Percentiles rank a stretch among this genome's conserved stretches.
These are phyloP conservation scores for Nemapogon koenigi DNA, from an alignment of 2,888 invertebrate species.

Conservation along the genomic window DNA sequence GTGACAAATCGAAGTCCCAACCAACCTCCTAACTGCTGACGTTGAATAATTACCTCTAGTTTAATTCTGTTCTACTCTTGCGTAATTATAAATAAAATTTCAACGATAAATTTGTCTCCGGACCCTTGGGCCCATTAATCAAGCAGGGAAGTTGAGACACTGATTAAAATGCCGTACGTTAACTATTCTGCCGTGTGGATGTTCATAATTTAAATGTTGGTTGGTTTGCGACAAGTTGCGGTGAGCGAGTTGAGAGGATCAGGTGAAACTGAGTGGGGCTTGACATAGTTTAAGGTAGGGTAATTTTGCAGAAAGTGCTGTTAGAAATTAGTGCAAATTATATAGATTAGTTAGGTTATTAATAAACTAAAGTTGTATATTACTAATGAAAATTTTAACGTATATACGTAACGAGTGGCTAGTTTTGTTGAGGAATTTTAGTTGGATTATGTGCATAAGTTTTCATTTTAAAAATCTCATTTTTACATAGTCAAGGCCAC, in stretches of 20 bases:
- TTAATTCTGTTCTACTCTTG: constrained; percentile 45
- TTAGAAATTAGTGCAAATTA: no score
- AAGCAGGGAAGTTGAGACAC: constrained; percentile 61
- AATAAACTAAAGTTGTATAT: no score
- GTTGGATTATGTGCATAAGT: no score
- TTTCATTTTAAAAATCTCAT: no score
- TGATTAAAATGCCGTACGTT: constrained; percentile 64
- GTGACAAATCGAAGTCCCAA: constrained; percentile 61
- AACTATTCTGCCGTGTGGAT: constrained; percentile 60
- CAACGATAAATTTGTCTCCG: constrained; percentile 54
- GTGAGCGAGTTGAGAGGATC: constrained; percentile 26
- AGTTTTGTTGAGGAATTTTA: no score
- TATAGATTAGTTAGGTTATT: no score
- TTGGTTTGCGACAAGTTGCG: constrained; percentile 21
- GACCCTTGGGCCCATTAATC: constrained; percentile 51
- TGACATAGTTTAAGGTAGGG: not conserved
- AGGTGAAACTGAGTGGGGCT: constrained; percentile 29
- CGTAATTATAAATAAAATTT: constrained; percentile 66
- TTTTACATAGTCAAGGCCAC: no score
- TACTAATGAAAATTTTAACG: no score
- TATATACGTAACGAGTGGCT: no score
- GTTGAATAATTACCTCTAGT: constrained; percentile 56
- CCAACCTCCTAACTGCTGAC: constrained; percentile 32
- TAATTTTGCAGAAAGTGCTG: not conserved
- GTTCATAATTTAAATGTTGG: constrained; percentile 58